Percentiles rank a stretch among this genome's conserved stretches.
These are phyloP conservation scores for Isurus oxyrinchus DNA, from an alignment of 2,113 vertebrate species.

Conservation along the genomic window DNA sequence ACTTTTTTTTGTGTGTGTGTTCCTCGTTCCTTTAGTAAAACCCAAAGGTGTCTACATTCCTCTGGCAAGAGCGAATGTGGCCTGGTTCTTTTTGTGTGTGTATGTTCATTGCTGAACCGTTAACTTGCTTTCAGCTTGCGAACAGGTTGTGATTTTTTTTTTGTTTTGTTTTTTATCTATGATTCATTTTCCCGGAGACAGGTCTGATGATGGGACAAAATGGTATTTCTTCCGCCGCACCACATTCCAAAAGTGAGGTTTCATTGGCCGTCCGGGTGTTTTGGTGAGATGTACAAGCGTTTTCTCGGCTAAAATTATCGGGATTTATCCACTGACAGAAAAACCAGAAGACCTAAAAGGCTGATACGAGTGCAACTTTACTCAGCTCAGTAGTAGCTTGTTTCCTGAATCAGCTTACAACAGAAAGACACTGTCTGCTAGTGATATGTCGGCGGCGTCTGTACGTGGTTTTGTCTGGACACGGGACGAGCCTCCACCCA, in stretches of 20 bases:
- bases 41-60: constrained; percentile 57
- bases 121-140: constrained; percentile 65
- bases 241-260: constrained; percentile 51
- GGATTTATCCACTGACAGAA: constrained; percentile 52
- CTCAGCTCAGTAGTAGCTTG: constrained; percentile 54
- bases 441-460: constrained; percentile 82
- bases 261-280: constrained; percentile 61
- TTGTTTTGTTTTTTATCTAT: too few relatives aligned
- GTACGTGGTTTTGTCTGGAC: constrained; percentile 78
- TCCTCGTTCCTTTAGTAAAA: constrained; percentile 63
- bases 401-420: constrained; percentile 66
- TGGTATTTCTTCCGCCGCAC: constrained; percentile 50
- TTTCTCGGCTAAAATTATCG: constrained; percentile 49
- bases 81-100: constrained; percentile 59
- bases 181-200: constrained; percentile 64
- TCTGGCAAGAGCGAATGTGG: constrained; percentile 69
- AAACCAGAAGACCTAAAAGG: constrained; percentile 57
- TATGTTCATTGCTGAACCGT: constrained; percentile 66
- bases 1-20: constrained; percentile 47
- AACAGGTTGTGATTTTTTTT: constrained; percentile 53
- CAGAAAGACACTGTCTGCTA: constrained; percentile 65
- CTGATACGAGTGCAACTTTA: constrained; percentile 57
- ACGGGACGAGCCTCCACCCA: constrained; percentile 65
- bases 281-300: constrained; percentile 53
- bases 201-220: constrained; percentile 59